Conservation (phyloP, 2,113 vertebrate species). For the Perca flavescens region DNA sequence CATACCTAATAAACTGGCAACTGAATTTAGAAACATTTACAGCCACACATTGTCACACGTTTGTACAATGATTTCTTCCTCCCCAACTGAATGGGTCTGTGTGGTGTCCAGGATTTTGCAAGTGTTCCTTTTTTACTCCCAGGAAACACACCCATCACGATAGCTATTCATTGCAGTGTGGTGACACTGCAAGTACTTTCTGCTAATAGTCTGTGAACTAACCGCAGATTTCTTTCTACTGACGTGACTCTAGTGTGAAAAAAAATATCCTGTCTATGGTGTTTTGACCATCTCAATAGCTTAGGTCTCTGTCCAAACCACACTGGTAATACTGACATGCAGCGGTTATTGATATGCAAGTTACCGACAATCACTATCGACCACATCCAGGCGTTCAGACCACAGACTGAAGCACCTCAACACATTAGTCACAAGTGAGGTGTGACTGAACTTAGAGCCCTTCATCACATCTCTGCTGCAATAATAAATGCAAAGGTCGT, state of each 20-base stretch:
- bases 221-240: background rate
- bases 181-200: constrained; percentile 22
- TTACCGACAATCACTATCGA: background rate
- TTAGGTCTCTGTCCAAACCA: background rate
- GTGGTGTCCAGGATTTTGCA: constrained; percentile 7
- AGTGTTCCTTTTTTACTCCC: constrained; percentile 1
- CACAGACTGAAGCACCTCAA: background rate
- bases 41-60: background rate
- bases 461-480: background rate
- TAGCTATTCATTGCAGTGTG: constrained; percentile 3
- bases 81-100: background rate
- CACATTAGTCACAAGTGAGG: constrained; percentile 6
- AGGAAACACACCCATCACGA: constrained; percentile 29
- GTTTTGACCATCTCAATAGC: background rate
- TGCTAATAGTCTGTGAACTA: background rate
- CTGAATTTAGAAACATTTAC: background rate
- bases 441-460: constrained; percentile 29
- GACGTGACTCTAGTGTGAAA: background rate
- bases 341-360: too few species aligned
- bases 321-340: background rate
- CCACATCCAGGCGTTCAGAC: background rate
- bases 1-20: background rate
- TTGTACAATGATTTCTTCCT: background rate
- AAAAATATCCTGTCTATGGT: background rate
- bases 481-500: constrained; percentile 40